Percentiles rank a stretch among this genome's conserved stretches.
Evolutionary conservation across 1,140 invertebrate species (phyloP).

Genomic region (Polypedilum pembai): DNA sequence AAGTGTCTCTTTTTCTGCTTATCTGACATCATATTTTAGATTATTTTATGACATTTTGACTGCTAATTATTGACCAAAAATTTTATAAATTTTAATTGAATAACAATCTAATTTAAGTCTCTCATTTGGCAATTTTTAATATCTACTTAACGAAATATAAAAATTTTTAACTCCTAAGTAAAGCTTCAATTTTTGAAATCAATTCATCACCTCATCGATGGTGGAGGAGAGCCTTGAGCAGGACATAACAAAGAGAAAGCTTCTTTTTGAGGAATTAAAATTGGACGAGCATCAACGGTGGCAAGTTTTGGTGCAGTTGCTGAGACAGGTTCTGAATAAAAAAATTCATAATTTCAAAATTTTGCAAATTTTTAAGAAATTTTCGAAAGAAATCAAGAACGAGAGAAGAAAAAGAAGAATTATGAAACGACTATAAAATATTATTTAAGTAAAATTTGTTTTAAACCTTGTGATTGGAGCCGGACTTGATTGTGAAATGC

Average conservation of each 20-base stretch:
- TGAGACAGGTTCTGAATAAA: slow-evolving; percentile 50
- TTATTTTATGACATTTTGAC: too few species aligned
- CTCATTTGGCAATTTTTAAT: too few species aligned
- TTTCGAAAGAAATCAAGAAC: background rate
- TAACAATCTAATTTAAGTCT: too few species aligned
- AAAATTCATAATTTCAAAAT: slow-evolving; percentile 34
- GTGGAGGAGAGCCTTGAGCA: slow-evolving; percentile 59
- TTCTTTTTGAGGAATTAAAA: slow-evolving; percentile 41
- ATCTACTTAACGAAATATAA: too few species aligned
- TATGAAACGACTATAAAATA: too few species aligned
- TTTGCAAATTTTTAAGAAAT: background rate
- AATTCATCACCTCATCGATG: slow-evolving; percentile 53
- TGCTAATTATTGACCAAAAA: too few species aligned
- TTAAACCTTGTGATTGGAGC: slow-evolving; percentile 57
- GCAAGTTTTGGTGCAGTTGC: slow-evolving; percentile 55
- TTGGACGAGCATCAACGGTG: slow-evolving; percentile 50
- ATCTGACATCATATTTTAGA: too few species aligned
- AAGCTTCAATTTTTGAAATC: too few species aligned
- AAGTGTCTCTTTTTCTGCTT: too few species aligned
- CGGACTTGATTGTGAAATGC: slow-evolving; percentile 60
- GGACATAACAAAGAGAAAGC: slow-evolving; percentile 52
- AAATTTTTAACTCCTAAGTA: too few species aligned
- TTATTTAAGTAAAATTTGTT: background rate
- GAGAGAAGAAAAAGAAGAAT: background rate
- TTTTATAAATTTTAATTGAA: too few species aligned